Conservation (phyloP, 2,888 invertebrate genomes). For the Sylvicola cinctus region DNA sequence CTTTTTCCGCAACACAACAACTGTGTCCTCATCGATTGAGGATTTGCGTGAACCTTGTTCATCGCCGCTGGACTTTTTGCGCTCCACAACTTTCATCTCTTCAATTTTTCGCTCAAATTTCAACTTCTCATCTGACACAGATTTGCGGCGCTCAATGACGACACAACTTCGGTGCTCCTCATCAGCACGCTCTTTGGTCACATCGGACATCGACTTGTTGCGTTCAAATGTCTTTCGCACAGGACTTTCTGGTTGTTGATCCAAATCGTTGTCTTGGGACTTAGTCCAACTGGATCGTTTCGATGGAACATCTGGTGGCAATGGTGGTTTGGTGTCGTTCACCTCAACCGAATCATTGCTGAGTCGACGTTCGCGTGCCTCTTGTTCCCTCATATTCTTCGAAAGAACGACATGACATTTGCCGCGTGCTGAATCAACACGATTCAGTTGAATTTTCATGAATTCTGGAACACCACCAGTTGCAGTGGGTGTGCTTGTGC, state of each 20-base stretch:
- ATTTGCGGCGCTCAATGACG: constrained; percentile 18
- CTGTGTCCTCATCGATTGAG: neutral
- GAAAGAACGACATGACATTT: constrained; percentile 43
- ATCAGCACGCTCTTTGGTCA: constrained; percentile 1
- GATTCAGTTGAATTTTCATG: constrained; percentile 46
- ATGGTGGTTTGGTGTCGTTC: constrained; percentile 14
- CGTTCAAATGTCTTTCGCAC: constrained; percentile 7
- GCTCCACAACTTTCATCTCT: constrained; percentile 11
- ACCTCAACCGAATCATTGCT: constrained; percentile 28
- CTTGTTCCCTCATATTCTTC: constrained; percentile 17
- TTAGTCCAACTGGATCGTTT: constrained; percentile 7
- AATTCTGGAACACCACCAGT: constrained; percentile 42
- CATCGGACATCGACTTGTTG: constrained; percentile 11
- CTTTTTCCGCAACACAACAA: constrained; percentile 21
- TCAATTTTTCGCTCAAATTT: constrained; percentile 16
- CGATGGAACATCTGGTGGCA: constrained; percentile 4
- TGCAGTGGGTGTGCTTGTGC: constrained; percentile 35
- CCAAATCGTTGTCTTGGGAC: constrained; percentile 10
- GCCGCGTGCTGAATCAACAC: constrained; percentile 32
- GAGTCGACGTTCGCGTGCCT: constrained; percentile 18
- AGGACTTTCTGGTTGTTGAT: constrained; percentile 8
- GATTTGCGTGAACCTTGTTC: constrained; percentile 14
- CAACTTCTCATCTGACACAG: constrained; percentile 17
- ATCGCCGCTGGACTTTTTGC: constrained; percentile 12
- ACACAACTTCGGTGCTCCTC: constrained; percentile 5